Evolutionary conservation across 1,140 invertebrate genomes (phyloP).

Genomic region (Nasonia vitripennis): DNA sequence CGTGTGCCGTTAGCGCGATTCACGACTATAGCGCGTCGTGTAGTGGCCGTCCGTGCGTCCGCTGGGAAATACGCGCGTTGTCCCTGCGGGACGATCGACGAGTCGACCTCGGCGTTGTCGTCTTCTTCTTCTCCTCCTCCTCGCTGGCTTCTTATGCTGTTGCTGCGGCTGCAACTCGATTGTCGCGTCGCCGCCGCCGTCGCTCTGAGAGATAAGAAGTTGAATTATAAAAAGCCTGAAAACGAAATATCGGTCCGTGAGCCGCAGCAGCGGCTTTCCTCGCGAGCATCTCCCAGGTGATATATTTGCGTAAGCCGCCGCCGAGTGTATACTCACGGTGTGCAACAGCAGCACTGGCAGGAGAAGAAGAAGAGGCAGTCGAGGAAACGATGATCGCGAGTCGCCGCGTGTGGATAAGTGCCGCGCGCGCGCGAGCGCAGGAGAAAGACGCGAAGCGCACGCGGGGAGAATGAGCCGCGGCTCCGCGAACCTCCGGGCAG

Average conservation of each 20-base stretch:
- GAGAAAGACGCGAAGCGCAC: slow-evolving; percentile 5
- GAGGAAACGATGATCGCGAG: slow-evolving; percentile 40
- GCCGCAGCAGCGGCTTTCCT: slow-evolving; percentile 13
- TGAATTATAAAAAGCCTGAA: slow-evolving; percentile 47
- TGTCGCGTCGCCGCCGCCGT: neutral
- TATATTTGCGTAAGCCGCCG: slow-evolving; percentile 57
- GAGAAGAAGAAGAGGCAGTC: slow-evolving; percentile 59
- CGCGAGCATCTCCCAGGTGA: slow-evolving; percentile 33
- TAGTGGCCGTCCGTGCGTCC: neutral
- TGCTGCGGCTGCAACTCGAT: neutral
- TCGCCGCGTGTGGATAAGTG: slow-evolving; percentile 47
- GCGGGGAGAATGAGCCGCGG: slow-evolving; percentile 17
- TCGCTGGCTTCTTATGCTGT: neutral
- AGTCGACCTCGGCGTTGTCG: slow-evolving; percentile 16
- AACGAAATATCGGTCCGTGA: slow-evolving; percentile 29
- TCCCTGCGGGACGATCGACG: slow-evolving; percentile 34
- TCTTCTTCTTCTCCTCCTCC: slow-evolving; percentile 27
- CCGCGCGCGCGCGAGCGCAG: slow-evolving; percentile 33
- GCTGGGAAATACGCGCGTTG: slow-evolving; percentile 40
- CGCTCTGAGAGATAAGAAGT: slow-evolving; percentile 54
- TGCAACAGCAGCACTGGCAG: neutral
- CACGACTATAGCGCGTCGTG: neutral
- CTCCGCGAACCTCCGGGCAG: slow-evolving; percentile 63
- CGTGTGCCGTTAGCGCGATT: slow-evolving; percentile 35
- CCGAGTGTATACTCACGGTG: slow-evolving; percentile 38